A percentile compares a stretch with the other conserved stretches of the same genome.
These are phyloP conservation scores for Argentina silus DNA, from an alignment of 2,797 vertebrate species.

Conservation along the genomic window DNA sequence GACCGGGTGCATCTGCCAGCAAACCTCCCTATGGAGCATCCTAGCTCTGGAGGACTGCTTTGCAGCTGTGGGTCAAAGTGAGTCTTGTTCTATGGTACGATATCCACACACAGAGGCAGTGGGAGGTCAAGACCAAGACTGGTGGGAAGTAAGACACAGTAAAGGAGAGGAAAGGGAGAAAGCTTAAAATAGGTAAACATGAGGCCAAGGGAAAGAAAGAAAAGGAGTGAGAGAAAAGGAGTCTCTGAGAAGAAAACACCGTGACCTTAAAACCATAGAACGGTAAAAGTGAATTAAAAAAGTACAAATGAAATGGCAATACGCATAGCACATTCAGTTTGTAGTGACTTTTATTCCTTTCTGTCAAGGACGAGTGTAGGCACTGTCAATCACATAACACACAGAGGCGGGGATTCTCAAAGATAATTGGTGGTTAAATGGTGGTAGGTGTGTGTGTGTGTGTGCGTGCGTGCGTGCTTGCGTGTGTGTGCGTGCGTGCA, in stretches of 20 bases:
- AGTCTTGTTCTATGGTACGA: slow-evolving; percentile 43
- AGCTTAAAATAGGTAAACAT: slow-evolving; percentile 1
- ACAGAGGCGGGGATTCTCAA: background rate
- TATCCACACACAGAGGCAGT: slow-evolving; percentile 20
- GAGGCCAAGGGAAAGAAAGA: slow-evolving; percentile 28
- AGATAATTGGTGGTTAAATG: background rate
- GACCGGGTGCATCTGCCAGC: slow-evolving; percentile 28
- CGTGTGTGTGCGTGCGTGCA: background rate
- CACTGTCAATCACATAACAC: background rate
- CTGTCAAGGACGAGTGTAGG: background rate
- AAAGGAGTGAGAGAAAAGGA: slow-evolving; percentile 31
- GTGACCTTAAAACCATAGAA: too few relatives aligned
- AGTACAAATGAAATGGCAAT: too few relatives aligned
- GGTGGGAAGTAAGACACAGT: slow-evolving; percentile 15
- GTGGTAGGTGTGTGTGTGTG: background rate
- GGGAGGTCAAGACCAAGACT: background rate
- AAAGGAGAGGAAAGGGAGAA: background rate
- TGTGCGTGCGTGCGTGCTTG: background rate
- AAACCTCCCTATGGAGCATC: slow-evolving; percentile 43
- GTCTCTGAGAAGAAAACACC: background rate
- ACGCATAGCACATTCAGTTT: too few relatives aligned
- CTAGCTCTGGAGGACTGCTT: slow-evolving; percentile 55
- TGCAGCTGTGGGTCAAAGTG: slow-evolving; percentile 51
- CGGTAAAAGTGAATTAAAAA: too few relatives aligned
- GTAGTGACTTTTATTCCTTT: background rate